Base-by-base conservation (phyloP, 2,113 vertebrate genomes). In the Eidolon helvum region DNA sequence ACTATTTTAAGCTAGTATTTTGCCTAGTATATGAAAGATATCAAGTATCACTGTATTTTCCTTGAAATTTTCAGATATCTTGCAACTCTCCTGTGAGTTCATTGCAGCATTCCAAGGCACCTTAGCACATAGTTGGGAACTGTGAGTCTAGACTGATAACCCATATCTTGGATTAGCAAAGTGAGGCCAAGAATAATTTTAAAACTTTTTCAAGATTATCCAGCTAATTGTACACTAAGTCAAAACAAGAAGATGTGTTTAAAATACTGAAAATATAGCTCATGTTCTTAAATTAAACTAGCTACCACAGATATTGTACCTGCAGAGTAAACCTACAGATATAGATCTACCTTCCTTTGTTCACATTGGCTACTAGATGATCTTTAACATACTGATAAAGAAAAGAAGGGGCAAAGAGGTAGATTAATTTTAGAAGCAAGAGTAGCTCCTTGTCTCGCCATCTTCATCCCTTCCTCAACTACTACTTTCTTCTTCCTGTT, bases 231-330 rank as follows among this genome's bases (percentile, higher is more conserved):
- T 40, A 89, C 92, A 12, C 40, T 61, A 87, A 90, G 45, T 82
- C 11, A 55, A 90, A 90, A 72, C 10, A 86, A 74, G 45, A 87
- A 61, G 7, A 16, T 48, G 6, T 78, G 14, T 90, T 95, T 84
- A 88, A 92, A 74, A 84, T 82, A 80, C 24, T 86, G 21, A 85
- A 40, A 92, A 74, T 91, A 69, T 65, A 91, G 43, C 30, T 18
- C 35, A 93, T 45, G 57, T 71, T 91, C 53, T 69, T 68, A 90
- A 63, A 93, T 72, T 84, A 74, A 87, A 87, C n/a, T 77, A 57
- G 35, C n/a, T 71, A 21, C 10, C 59, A 57, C 21, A 85, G 66
- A 65, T 89, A 21, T 87, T 68, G 40, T 92, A 72, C 53, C 24
- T 72, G 15, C 80, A 90, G 38, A 82, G 38, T 53, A 83, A 88